Percentiles rank a stretch among this genome's conserved stretches.
phyloP scores from a whole-genome alignment of 2,888 invertebrate genomes.

The Maniola hyperantus region DNA sequence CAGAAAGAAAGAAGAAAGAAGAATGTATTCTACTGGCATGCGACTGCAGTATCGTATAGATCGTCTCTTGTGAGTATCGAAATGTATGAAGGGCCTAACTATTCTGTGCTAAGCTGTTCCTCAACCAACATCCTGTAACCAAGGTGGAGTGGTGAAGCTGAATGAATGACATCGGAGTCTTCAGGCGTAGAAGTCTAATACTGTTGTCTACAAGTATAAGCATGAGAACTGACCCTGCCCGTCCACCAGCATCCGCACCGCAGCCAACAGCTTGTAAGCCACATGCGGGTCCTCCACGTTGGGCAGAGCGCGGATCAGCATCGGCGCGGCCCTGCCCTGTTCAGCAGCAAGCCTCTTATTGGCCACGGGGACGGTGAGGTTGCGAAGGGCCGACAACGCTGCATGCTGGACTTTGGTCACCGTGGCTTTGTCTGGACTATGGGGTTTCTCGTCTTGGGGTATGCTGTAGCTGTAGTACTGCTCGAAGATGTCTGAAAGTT shows the following conservation, averaged over 20 bases:
- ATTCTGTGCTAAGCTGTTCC: no score
- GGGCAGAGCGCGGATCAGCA: constrained; percentile 87
- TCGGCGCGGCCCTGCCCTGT: constrained; percentile 79
- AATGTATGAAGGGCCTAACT: no score
- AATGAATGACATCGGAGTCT: no score
- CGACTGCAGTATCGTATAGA: no score
- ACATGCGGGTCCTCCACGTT: constrained; percentile 88
- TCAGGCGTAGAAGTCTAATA: no score
- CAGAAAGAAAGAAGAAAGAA: no score
- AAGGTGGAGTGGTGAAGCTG: no score
- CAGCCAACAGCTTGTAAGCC: constrained; percentile 93
- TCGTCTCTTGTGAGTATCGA: no score
- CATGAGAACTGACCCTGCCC: constrained; percentile 85
- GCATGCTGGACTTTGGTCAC: constrained; percentile 85
- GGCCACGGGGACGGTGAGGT: constrained; percentile 87
- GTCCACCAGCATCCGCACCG: constrained; percentile 93
- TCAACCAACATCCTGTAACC: no score
- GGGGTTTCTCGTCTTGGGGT: constrained; percentile 38
- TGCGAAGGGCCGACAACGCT: constrained; percentile 89
- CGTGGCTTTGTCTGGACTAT: constrained; percentile 48
- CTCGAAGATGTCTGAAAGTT: constrained; percentile 64
- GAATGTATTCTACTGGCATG: no score
- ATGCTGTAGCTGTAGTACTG: constrained; percentile 53
- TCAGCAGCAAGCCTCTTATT: constrained; percentile 90
- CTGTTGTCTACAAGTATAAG: no score